Evolutionary conservation across 2,888 invertebrate genomes (phyloP).

Genomic region (Matsumyia berberina): DNA sequence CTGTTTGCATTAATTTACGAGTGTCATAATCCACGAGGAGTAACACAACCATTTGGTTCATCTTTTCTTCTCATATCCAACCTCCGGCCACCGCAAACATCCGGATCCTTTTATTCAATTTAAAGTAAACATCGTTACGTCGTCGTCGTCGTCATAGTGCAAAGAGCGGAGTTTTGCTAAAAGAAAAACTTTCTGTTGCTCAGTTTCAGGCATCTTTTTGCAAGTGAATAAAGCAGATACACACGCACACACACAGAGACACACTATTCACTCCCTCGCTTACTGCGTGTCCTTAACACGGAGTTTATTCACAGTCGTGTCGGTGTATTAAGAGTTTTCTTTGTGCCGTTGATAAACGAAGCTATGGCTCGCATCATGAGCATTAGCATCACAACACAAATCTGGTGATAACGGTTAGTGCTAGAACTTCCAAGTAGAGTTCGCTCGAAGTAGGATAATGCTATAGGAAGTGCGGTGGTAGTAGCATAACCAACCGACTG

Average conservation of each 20-base stretch:
- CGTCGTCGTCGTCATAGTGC: conserved; percentile 59
- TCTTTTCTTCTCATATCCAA: conserved; percentile 68
- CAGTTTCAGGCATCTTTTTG: conserved; percentile 18
- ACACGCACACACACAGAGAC: conserved; percentile 13
- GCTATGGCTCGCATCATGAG: conserved; percentile 71
- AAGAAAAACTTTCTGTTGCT: conserved; percentile 52
- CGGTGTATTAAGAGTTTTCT: conserved; percentile 68
- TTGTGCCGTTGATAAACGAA: conserved; percentile 64
- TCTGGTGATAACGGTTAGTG: conserved; percentile 76
- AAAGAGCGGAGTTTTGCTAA: conserved; percentile 65
- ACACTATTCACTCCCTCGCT: conserved; percentile 45
- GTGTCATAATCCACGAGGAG: conserved; percentile 69
- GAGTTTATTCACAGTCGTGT: conserved; percentile 71
- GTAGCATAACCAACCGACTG: conserved; percentile 52
- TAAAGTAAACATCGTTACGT: conserved; percentile 75
- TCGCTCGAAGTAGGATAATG: conserved; percentile 29
- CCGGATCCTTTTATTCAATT: conserved; percentile 75
- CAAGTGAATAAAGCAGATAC: conserved; percentile 27
- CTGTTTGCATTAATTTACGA: conserved; percentile 74
- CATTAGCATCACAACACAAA: conserved; percentile 76
- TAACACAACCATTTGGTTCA: conserved; percentile 46
- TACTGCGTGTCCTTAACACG: conserved; percentile 66
- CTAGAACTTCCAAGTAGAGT: conserved; percentile 64
- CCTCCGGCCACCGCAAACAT: conserved; percentile 73
- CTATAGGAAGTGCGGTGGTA: conserved; percentile 19